Percentiles rank a stretch among this genome's conserved stretches.
phyloP scores from a whole-genome alignment of 2,888 invertebrate species.

The Chymomyza fuscimana region DNA sequence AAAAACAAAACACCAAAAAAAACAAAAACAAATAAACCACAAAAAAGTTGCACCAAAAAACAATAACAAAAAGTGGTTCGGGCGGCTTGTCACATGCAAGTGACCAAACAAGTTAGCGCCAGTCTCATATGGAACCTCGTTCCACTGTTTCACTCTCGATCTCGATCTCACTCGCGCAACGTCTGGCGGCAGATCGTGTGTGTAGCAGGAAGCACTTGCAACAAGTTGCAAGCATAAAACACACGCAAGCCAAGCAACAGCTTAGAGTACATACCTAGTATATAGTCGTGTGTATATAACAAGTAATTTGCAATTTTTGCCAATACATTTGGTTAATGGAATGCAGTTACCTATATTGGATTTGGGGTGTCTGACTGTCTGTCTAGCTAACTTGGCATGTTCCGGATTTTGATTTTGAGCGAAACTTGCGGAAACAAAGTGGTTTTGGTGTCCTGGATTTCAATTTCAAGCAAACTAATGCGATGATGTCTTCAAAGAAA shows the following conservation, averaged over 20 bases:
- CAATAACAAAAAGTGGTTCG: conserved; percentile 1
- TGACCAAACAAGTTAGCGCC: conserved; percentile 14
- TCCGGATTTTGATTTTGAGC: too few species aligned
- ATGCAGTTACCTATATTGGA: not conserved
- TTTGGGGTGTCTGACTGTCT: not conserved
- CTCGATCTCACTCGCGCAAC: not conserved
- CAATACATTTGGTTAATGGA: not conserved
- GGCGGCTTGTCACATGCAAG: conserved; percentile 12
- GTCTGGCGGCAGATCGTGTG: conserved; percentile 39
- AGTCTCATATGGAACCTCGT: not conserved
- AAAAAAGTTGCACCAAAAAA: not conserved
- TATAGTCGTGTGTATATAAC: not conserved
- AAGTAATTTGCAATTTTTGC: not conserved
- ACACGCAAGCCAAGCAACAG: not conserved
- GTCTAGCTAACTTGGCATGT: not conserved
- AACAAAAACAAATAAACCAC: conserved; percentile 8
- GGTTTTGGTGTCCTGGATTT: too few species aligned
- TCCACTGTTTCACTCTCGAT: not conserved
- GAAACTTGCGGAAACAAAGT: too few species aligned
- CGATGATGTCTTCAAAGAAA: too few species aligned
- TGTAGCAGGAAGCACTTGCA: conserved; percentile 69
- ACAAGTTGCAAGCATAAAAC: not conserved
- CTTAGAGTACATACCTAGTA: not conserved
- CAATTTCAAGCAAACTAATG: too few species aligned
- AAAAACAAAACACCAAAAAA: not conserved